phyloP scores from a whole-genome alignment of 2,888 invertebrate genomes.

The Octonoba sinensis region DNA sequence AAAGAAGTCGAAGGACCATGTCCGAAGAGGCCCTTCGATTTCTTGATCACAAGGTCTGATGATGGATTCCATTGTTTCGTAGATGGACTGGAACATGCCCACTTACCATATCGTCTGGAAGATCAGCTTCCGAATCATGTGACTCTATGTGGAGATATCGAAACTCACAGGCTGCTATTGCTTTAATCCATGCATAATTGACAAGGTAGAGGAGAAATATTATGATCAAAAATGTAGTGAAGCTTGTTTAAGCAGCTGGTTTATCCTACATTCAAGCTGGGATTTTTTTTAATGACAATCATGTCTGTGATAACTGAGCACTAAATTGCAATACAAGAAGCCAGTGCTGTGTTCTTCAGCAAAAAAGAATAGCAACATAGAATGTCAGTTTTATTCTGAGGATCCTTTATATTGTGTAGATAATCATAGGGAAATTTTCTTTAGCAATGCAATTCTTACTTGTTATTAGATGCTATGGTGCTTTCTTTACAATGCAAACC shows the following conservation, averaged over 20 bases:
- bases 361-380: no score
- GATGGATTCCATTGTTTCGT: constrained; percentile 33
- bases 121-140: constrained; percentile 47
- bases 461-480: no score
- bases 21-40: constrained; percentile 40
- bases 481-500: no score
- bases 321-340: not conserved
- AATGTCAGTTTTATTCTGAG: no score
- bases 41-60: constrained; percentile 37
- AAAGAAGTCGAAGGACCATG: constrained; percentile 16
- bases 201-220: not conserved
- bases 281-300: no score
- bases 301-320: no score
- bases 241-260: no score
- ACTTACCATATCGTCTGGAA: constrained; percentile 55
- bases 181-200: constrained; percentile 24
- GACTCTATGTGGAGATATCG: constrained; percentile 43
- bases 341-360: not conserved
- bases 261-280: no score
- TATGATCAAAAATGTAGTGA: no score
- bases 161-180: constrained; percentile 46
- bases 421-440: no score
- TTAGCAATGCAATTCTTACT: no score
- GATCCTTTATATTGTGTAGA: no score
- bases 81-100: constrained; percentile 39